Conservation (phyloP, 2,888 invertebrate genomes). For the Plagodis pulveraria region DNA sequence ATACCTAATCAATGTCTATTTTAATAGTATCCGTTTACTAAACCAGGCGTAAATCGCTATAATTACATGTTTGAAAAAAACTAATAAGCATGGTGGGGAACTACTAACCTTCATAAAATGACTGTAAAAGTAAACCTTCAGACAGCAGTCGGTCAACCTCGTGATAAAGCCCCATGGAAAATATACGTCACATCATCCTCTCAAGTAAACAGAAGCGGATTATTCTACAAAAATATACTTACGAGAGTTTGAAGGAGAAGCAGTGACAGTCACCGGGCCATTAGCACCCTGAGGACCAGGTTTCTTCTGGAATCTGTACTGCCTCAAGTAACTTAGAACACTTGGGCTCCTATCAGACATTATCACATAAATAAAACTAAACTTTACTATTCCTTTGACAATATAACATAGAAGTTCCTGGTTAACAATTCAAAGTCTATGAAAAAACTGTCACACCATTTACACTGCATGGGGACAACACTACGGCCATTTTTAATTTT, state of each 20-base stretch:
- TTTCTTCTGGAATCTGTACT: constrained; percentile 89
- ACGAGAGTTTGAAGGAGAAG: constrained; percentile 71
- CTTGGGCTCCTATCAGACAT: constrained; percentile 84
- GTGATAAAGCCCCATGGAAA: not conserved
- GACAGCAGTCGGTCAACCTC: constrained; percentile 53
- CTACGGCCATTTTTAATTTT: constrained; percentile 74
- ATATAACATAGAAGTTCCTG: constrained; percentile 37
- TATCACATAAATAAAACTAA: constrained; percentile 45
- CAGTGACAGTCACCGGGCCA: constrained; percentile 63
- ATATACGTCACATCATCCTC: too few relatives aligned
- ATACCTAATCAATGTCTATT: too few relatives aligned
- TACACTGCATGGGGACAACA: constrained; percentile 68
- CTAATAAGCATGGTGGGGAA: not conserved
- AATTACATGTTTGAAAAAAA: not conserved
- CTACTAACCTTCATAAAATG: constrained; percentile 15
- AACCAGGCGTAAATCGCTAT: too few relatives aligned
- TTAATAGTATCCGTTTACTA: too few relatives aligned
- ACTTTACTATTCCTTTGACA: constrained; percentile 40
- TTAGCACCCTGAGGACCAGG: constrained; percentile 65
- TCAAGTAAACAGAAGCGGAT: too few relatives aligned
- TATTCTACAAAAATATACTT: constrained; percentile 46
- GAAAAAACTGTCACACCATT: constrained; percentile 59
- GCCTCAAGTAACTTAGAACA: constrained; percentile 86
- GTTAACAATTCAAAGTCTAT: constrained; percentile 49
- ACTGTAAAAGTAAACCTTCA: constrained; percentile 47